Evolutionary conservation across 2,888 invertebrate genomes (phyloP).

Genomic region (Melitaea athalia): DNA sequence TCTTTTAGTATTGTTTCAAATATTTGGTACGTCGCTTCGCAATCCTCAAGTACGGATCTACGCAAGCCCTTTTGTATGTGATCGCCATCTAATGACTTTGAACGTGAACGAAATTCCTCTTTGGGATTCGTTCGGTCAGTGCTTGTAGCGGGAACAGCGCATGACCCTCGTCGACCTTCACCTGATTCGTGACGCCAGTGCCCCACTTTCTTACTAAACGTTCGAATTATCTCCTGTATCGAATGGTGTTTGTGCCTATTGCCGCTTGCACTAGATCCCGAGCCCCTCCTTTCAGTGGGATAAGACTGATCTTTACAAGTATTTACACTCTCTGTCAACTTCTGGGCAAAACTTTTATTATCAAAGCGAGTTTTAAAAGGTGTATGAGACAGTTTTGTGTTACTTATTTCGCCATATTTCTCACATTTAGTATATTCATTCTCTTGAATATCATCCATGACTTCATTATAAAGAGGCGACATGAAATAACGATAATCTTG

Average conservation of each 20-base stretch:
- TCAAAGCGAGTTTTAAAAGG: conserved; percentile 62
- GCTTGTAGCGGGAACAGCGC: conserved; percentile 72
- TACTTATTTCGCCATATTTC: conserved; percentile 75
- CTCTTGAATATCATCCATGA: conserved; percentile 78
- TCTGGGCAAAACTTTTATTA: conserved; percentile 73
- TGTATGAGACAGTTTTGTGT: conserved; percentile 59
- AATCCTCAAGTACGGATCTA: conserved; percentile 85
- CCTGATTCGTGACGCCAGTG: conserved; percentile 84
- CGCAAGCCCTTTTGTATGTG: conserved; percentile 63
- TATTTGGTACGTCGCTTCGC: conserved; percentile 91
- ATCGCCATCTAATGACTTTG: conserved; percentile 88
- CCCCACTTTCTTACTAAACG: conserved; percentile 88
- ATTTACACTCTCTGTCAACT: conserved; percentile 60
- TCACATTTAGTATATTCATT: conserved; percentile 77
- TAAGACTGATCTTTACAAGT: conserved; percentile 48
- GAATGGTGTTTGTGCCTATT: conserved; percentile 81
- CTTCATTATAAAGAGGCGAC: conserved; percentile 71
- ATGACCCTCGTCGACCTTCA: conserved; percentile 75
- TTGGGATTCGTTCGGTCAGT: conserved; percentile 74
- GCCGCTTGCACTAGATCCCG: conserved; percentile 63
- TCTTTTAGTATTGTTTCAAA: conserved; percentile 88
- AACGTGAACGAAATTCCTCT: conserved; percentile 88
- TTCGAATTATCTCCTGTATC: conserved; percentile 89
- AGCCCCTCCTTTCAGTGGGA: conserved; percentile 61
- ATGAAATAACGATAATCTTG: conserved; percentile 73